Evolutionary conservation across 2,888 invertebrate genomes (phyloP), one percentile per base, ranked within the genome.

Genomic region (Drosophila mayaguana): DNA sequence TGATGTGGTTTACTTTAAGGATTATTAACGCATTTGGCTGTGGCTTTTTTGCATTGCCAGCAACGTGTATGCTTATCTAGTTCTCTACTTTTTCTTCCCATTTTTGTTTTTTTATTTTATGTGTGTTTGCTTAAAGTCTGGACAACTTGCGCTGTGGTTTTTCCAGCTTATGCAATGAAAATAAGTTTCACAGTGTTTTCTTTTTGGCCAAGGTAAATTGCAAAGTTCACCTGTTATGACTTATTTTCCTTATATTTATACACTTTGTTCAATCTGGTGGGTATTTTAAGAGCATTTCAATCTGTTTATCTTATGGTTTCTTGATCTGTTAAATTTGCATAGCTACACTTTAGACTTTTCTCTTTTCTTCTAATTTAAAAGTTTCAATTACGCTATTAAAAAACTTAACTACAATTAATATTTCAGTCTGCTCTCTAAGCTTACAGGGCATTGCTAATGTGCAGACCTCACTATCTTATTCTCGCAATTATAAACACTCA

Each of bases 1-100:
- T 80, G 66, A 81, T 83, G 81, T 75, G 78, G 83, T 83, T 72
- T 80, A 70, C 81, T 74, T 79, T 71, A 76, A 65, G 83, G 81
- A 80, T 78, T 81, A 79, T 69, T 79, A 81, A 79, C 80, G 70
- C 80, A 67, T 67, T 81, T 69, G 54, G 34, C 57, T 78, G 59
- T 60, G 51, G 56, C 48, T 59, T 55, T 63, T 38, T 46, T 63
- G 51, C 53, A 53, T 22, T 62, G 43, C 57, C 48, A 57, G 67
- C 62, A 38, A 28, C 40, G 18, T 18, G 40, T 63, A 54, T 53
- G 59, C 36, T 45, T 64, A 68, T 61, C 64, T 63, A 32, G 56
- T 38, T 16, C 59, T 32, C 50, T 12, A 9, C 38, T 54, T 12
- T 22, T 45, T n/a, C 45, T 22, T 16, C 34, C 11, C 14, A 6